Base-by-base conservation (phyloP, 2,797 vertebrate genomes). In the Phoxinus dragarum region DNA sequence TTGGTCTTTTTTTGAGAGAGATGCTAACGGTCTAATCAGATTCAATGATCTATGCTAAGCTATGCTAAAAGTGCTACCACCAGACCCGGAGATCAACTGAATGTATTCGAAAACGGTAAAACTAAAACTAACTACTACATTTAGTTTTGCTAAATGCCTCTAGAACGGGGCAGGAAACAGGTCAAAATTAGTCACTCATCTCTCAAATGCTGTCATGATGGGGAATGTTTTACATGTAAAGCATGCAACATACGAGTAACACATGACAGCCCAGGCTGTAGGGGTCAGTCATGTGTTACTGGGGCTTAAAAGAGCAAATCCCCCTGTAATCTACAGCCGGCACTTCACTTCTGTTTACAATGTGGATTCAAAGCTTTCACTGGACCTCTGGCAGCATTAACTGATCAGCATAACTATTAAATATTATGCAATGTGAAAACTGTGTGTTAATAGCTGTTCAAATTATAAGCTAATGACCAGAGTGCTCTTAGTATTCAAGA, bases 301-400 rank as follows among this genome's bases (percentile, higher is more conserved):
- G 73, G 88, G 90, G 93, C 90, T 95, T 95, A 95, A 90, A 86
- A 84, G 64, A 56, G 91, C 86, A 95, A 95, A 95, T 95, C 94
- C 94, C 77, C 92, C 89, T 86, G 83, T 96, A 95, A 95, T 95
- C 95, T 94, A 88, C 82, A 91, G 74, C 86, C 68, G 86, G 86
- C 85, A 88, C 90, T 91, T 27, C 36, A 90, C 86, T 54, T 69
- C 89, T 47, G 90, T 94, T 92, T 93, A 93, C 91, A 90, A 86
- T 86, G 89, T 86, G 90, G 88, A 92, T 88, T 91, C 90, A 88
- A 92, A 89, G 89, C 89, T 85, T 88, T 90, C 87, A 91, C 52
- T 79, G 73, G 89, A 47, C 54, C 90, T 84, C 67, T 75, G 59
- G 64, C 59, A 78, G 49, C 68, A 83, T 49, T 71, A 81, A 80